phyloP scores from a whole-genome alignment of 2,113 vertebrate genomes.

The Leptosomus discolor region DNA sequence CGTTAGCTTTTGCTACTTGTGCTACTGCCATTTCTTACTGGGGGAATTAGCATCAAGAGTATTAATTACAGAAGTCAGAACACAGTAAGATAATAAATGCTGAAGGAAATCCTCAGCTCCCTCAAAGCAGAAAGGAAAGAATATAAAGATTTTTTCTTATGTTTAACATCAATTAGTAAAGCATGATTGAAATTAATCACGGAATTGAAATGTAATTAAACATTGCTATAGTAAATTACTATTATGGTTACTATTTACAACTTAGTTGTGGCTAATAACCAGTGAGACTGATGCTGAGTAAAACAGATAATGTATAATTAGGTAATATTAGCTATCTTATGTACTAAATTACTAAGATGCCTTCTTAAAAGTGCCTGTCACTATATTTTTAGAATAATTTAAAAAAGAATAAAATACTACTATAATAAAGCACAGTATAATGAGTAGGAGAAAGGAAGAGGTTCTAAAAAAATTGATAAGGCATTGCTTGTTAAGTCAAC shows the following conservation, averaged over 20 bases:
- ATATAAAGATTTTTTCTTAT: background rate
- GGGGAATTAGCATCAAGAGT: background rate
- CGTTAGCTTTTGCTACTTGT: constrained; percentile 5
- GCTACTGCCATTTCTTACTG: background rate
- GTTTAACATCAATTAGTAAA: constrained; percentile 24
- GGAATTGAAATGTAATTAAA: background rate
- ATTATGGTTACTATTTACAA: constrained; percentile 14
- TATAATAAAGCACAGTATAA: background rate
- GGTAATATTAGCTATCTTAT: background rate
- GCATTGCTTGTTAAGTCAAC: background rate
- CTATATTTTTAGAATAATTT: background rate
- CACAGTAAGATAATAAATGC: background rate
- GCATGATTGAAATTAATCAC: background rate
- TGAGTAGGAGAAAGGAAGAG: background rate
- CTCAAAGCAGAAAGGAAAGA: background rate
- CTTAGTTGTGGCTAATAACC: background rate
- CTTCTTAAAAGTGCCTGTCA: background rate
- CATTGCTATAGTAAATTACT: background rate
- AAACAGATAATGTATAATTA: background rate
- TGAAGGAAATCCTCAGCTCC: background rate
- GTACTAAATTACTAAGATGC: background rate
- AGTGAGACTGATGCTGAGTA: background rate
- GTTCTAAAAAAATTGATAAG: background rate
- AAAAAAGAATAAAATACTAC: background rate
- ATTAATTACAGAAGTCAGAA: constrained; percentile 62